Percentiles rank a stretch among this genome's conserved stretches.
Conservation (phyloP, 2,797 vertebrate genomes). For the Enteromius fasciolatus region DNA sequence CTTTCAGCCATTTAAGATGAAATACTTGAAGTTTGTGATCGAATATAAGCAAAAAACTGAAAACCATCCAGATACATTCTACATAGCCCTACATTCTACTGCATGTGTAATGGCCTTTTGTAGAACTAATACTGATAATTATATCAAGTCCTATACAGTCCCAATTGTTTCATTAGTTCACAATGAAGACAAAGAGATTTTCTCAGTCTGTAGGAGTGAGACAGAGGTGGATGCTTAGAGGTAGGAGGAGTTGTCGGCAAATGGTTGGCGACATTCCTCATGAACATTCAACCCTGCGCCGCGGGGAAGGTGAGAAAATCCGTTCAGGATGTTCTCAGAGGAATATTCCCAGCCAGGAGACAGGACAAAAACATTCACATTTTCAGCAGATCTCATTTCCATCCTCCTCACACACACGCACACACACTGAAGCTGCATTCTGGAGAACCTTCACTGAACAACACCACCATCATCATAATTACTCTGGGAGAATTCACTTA, state of each 20-base stretch:
- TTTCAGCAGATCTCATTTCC: slow-evolving; percentile 46
- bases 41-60: background rate
- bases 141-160: background rate
- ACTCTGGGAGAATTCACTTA: slow-evolving; percentile 77
- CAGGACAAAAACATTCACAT: slow-evolving; percentile 30
- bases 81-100: background rate
- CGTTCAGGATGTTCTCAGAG: slow-evolving; percentile 41
- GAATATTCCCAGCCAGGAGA: slow-evolving; percentile 40
- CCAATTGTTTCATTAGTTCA: slow-evolving; percentile 2
- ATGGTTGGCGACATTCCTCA: slow-evolving; percentile 30
- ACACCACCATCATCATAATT: slow-evolving; percentile 75
- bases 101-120: background rate
- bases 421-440: slow-evolving; percentile 15
- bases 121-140: slow-evolving; percentile 7
- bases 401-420: slow-evolving; percentile 1
- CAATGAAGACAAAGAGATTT: slow-evolving; percentile 8
- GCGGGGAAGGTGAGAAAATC: slow-evolving; percentile 30
- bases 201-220: slow-evolving; percentile 1
- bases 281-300: slow-evolving; percentile 40
- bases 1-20: background rate
- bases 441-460: slow-evolving; percentile 65
- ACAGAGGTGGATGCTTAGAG: slow-evolving; percentile 16
- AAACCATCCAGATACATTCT: background rate
- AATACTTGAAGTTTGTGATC: background rate
- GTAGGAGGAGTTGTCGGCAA: slow-evolving; percentile 1